Percentiles rank a stretch among this genome's conserved stretches.
phyloP scores from a whole-genome alignment of 2,113 vertebrate genomes.

The Puffinus mauretanicus region DNA sequence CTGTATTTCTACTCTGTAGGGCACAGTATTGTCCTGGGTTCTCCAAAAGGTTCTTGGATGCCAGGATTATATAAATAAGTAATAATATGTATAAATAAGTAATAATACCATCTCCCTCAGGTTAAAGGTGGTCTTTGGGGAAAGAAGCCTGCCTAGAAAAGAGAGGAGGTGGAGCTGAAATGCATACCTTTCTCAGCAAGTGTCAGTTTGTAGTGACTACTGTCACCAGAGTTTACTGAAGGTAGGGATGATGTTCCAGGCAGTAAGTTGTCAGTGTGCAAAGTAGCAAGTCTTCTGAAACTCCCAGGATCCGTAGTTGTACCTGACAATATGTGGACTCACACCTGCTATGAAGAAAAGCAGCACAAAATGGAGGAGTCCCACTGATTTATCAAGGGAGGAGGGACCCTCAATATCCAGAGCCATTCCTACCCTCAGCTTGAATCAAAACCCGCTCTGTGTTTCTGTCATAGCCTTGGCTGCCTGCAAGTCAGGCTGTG shows the following conservation, averaged over 20 bases:
- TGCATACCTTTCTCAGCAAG: neutral
- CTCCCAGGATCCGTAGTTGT: neutral
- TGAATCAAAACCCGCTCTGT: neutral
- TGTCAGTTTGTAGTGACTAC: neutral
- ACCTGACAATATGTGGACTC: neutral
- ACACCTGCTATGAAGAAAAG: neutral
- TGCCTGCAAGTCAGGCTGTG: accelerated
- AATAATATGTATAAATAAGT: neutral
- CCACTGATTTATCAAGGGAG: neutral
- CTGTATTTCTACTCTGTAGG: neutral
- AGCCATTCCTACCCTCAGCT: neutral
- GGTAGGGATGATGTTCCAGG: neutral
- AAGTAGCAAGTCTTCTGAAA: neutral
- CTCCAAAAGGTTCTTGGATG: neutral
- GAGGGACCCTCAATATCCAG: neutral
- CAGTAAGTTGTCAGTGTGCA: neutral
- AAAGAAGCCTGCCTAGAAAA: neutral
- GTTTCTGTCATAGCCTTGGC: neutral
- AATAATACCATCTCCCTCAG: neutral
- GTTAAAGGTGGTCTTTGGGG: neutral
- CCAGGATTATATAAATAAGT: neutral
- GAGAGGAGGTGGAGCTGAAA: neutral
- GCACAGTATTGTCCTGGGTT: neutral
- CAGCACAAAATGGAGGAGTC: neutral
- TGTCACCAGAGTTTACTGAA: neutral